Conservation (phyloP, 1,140 invertebrate genomes). For the Drosophila eugracilis region DNA sequence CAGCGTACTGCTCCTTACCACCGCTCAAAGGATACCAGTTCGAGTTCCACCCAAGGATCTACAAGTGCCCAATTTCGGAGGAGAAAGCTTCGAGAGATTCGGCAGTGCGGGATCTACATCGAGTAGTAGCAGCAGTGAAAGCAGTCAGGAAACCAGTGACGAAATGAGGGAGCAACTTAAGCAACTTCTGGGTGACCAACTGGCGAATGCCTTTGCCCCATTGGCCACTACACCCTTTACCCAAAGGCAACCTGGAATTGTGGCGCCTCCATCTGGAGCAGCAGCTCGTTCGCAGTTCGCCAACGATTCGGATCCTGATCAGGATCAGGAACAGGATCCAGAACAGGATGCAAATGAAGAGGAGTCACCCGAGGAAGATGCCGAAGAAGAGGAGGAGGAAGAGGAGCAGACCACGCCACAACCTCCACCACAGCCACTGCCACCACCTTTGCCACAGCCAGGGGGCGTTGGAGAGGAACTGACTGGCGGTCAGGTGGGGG, state of each 20-base stretch:
- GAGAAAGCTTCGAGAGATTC: conserved; percentile 47
- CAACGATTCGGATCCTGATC: background rate
- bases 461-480: background rate
- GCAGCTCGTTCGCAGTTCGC: conserved; percentile 44
- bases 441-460: background rate
- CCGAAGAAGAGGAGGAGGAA: conserved; percentile 3
- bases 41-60: conserved; percentile 12
- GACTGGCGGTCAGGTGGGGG: background rate
- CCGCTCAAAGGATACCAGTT: conserved; percentile 7
- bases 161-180: conserved; percentile 49
- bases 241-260: conserved; percentile 45
- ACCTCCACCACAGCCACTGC: background rate
- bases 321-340: background rate
- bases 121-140: background rate
- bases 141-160: conserved; percentile 14
- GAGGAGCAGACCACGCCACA: background rate
- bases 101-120: background rate
- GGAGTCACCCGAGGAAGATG: conserved; percentile 29
- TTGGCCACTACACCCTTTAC: conserved; percentile 48
- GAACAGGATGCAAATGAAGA: background rate
- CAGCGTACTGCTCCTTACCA: background rate
- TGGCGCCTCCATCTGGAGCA: conserved; percentile 40
- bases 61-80: conserved; percentile 36
- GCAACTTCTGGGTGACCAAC: conserved; percentile 51
- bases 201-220: conserved; percentile 54